phyloP scores from a whole-genome alignment of 2,888 invertebrate genomes.

The Pristionchus japonicus region DNA sequence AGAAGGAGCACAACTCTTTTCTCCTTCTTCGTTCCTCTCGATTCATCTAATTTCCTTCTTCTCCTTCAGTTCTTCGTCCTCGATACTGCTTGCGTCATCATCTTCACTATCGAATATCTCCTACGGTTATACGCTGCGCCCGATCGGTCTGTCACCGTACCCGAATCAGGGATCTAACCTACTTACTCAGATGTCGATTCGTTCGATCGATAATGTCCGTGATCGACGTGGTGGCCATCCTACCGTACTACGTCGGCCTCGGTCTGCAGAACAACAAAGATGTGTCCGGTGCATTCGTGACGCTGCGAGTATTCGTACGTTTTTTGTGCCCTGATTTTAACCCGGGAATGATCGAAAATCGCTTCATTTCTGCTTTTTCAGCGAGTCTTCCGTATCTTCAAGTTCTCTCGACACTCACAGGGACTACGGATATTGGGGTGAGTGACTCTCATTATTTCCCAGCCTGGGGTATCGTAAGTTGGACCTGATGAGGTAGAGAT shows the following conservation, averaged over 20 bases:
- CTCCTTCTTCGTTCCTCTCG: neutral
- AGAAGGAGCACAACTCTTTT: conserved; percentile 31
- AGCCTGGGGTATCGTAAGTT: neutral
- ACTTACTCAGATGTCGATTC: conserved; percentile 86
- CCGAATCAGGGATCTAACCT: neutral
- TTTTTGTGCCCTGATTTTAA: too few relatives aligned
- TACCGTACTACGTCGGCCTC: conserved; percentile 98
- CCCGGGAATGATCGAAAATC: neutral
- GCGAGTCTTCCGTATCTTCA: conserved; percentile 99
- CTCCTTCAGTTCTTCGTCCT: conserved; percentile 85
- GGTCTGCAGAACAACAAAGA: conserved; percentile 81
- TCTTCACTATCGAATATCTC: conserved; percentile 98
- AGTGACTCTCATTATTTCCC: neutral
- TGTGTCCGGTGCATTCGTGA: conserved; percentile 97
- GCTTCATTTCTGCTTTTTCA: conserved; percentile 50
- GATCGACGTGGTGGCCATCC: conserved; percentile 98
- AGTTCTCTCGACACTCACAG: conserved; percentile 99
- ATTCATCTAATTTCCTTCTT: neutral
- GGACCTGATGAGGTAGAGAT: neutral
- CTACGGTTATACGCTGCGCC: conserved; percentile 95
- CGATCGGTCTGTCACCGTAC: conserved; percentile 77
- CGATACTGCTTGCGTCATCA: conserved; percentile 99
- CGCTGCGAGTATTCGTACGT: conserved; percentile 89
- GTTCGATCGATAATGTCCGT: conserved; percentile 98
- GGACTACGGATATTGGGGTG: conserved; percentile 11